Evolutionary conservation across 2,888 invertebrate species (phyloP).

Genomic region (Teinopalpus imperialis): DNA sequence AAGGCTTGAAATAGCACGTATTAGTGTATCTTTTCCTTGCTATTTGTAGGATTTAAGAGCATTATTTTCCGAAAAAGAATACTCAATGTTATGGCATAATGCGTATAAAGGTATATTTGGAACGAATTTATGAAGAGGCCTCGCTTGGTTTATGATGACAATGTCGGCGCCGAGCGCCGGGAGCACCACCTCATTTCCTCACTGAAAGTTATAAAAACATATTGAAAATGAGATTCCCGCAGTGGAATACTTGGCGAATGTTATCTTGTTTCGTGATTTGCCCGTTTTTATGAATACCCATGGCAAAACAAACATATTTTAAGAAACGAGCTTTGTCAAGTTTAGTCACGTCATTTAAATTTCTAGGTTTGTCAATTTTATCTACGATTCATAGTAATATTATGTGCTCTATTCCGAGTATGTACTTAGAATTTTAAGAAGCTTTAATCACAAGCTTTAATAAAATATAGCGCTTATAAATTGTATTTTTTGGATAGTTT

Average conservation of each 20-base stretch:
- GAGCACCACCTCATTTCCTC: slow-evolving; percentile 79
- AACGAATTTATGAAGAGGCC: slow-evolving; percentile 76
- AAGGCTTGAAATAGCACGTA: too few species aligned
- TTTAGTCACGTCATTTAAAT: slow-evolving; percentile 22
- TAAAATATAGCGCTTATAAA: too few species aligned
- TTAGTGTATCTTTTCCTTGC: too few species aligned
- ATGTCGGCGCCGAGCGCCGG: slow-evolving; percentile 64
- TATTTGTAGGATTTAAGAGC: slow-evolving; percentile 67
- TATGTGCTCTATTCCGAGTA: too few species aligned
- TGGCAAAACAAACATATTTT: slow-evolving; percentile 66
- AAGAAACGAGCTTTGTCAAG: slow-evolving; percentile 42
- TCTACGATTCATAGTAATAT: too few species aligned
- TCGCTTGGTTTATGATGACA: slow-evolving; percentile 79
- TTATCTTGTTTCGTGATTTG: slow-evolving; percentile 80
- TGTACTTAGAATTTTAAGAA: too few species aligned
- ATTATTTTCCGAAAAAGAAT: slow-evolving; percentile 44
- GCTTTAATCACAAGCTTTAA: too few species aligned
- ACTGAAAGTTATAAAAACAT: slow-evolving; percentile 81
- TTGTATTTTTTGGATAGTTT: too few species aligned
- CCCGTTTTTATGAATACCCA: slow-evolving; percentile 70
- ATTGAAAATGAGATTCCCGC: slow-evolving; percentile 81
- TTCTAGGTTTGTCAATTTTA: too few species aligned
- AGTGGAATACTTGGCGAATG: slow-evolving; percentile 70
- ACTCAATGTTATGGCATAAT: slow-evolving; percentile 72
- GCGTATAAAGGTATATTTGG: slow-evolving; percentile 78